Conservation (phyloP, 2,113 vertebrate genomes). For the Rhea americana region DNA sequence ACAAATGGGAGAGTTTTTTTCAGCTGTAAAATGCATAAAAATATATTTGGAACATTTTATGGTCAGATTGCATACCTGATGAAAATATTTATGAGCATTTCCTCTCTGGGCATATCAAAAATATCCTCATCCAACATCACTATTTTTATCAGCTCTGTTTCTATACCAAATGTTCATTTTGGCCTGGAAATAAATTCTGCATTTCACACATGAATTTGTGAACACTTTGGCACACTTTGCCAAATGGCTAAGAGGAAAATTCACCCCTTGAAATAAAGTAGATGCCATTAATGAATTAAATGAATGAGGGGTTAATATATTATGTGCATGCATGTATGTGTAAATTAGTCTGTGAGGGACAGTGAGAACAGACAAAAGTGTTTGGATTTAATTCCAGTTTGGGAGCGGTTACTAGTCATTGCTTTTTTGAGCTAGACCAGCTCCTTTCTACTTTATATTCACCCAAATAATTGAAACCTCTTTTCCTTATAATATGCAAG, state of each 20-base stretch:
- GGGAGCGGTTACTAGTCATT: not conserved
- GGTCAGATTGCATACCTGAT: slow-evolving; percentile 48
- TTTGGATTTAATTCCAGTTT: not conserved
- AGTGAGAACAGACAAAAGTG: not conserved
- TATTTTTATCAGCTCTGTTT: slow-evolving; percentile 29
- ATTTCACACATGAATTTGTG: slow-evolving; percentile 15
- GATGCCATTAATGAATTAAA: not conserved
- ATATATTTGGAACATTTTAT: slow-evolving; percentile 40
- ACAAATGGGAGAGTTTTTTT: slow-evolving; percentile 10
- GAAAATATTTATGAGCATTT: slow-evolving; percentile 41
- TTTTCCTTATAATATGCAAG: not conserved
- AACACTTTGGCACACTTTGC: not conserved
- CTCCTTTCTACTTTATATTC: not conserved
- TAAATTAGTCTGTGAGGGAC: not conserved
- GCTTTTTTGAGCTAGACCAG: not conserved
- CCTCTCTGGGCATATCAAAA: slow-evolving; percentile 15
- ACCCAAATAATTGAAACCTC: not conserved
- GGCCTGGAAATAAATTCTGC: not conserved
- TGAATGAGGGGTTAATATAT: not conserved
- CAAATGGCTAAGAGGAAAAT: not conserved
- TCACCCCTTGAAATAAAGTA: not conserved
- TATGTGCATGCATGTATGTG: not conserved
- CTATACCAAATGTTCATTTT: slow-evolving; percentile 15
- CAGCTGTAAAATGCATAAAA: slow-evolving; percentile 42
- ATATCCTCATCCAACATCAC: slow-evolving; percentile 1